Percentiles rank a stretch among this genome's conserved stretches.
Conservation (phyloP, 2,113 vertebrate species). For the Otus sunia region DNA sequence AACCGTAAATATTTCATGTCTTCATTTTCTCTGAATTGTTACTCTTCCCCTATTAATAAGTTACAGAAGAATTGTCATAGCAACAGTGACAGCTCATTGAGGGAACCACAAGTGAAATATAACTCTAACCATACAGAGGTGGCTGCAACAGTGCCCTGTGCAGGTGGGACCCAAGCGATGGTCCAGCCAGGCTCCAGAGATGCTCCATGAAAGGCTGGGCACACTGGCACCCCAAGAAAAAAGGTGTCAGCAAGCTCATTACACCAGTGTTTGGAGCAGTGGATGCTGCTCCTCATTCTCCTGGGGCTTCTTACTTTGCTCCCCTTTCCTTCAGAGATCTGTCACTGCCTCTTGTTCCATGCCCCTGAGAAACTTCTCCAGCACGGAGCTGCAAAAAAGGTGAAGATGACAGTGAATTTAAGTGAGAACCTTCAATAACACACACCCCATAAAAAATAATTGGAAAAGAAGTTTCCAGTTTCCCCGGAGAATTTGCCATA, state of each 20-base stretch:
- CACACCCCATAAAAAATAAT: not conserved
- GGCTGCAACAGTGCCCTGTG: not conserved
- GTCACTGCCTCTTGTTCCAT: not conserved
- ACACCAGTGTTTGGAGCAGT: not conserved
- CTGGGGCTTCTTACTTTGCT: not conserved
- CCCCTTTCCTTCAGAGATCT: not conserved
- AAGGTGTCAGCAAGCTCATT: not conserved
- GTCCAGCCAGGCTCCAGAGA: not conserved
- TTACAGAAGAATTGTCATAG: slow-evolving; percentile 29
- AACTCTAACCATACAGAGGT: not conserved
- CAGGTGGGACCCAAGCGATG: not conserved
- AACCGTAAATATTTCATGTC: slow-evolving; percentile 13
- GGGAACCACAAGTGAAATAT: not conserved
- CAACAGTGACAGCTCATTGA: not conserved
- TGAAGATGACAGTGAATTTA: not conserved
- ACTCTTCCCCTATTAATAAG: slow-evolving; percentile 29
- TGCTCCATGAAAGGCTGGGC: not conserved
- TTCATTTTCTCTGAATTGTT: slow-evolving; percentile 37
- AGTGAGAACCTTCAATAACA: not conserved
- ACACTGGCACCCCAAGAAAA: not conserved
- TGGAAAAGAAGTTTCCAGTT: not conserved
- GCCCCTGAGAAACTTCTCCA: not conserved
- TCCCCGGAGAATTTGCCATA: not conserved
- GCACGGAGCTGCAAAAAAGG: not conserved
- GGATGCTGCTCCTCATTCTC: not conserved